Conservation (phyloP, 2,113 vertebrate genomes). For the Melozone crissalis region DNA sequence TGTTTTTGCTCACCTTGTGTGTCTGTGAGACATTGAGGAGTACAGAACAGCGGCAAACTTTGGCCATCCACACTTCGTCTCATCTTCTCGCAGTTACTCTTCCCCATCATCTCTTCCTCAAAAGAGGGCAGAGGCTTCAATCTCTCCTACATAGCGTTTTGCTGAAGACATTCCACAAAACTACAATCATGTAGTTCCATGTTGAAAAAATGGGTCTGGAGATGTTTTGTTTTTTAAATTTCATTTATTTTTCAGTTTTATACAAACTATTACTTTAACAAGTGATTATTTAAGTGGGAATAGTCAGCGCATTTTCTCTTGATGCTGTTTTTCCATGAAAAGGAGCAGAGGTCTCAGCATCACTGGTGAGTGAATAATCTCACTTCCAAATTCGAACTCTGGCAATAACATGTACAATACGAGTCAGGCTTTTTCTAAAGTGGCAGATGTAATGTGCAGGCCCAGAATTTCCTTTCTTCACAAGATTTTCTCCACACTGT, state of each 20-base stretch:
- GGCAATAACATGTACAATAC: neutral
- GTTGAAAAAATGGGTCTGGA: neutral
- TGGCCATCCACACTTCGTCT: neutral
- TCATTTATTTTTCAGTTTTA: neutral
- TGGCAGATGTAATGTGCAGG: fast-evolving
- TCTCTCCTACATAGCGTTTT: neutral
- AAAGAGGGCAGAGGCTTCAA: neutral
- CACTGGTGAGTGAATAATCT: neutral
- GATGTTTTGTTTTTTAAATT: neutral
- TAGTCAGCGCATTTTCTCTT: neutral
- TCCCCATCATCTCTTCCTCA: neutral
- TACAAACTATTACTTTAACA: neutral
- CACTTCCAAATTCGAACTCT: neutral
- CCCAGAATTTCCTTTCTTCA: neutral
- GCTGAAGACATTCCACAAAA: neutral
- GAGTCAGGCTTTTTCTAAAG: neutral
- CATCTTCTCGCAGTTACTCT: neutral
- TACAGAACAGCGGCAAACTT: neutral
- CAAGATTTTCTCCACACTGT: neutral
- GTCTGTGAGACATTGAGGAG: neutral
- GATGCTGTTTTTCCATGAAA: neutral
- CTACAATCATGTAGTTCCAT: neutral
- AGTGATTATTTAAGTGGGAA: neutral
- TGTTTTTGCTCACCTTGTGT: neutral
- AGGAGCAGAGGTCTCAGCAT: neutral